These are phyloP conservation scores for Archivesica marissinica DNA, from an alignment of 1,140 invertebrate genomes.

Conservation along the genomic window DNA sequence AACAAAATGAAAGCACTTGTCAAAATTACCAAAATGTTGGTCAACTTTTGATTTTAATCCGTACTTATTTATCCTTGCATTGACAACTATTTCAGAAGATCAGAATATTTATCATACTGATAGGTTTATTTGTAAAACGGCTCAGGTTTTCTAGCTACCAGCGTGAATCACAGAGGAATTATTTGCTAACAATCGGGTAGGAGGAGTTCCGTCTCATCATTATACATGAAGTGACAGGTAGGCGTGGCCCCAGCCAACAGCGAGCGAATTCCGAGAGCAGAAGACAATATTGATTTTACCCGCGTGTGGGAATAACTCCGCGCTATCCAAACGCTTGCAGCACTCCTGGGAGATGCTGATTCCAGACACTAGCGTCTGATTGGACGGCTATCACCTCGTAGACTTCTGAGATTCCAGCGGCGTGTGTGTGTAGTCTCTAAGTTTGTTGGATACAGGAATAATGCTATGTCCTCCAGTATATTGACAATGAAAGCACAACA, in stretches of 20 bases:
- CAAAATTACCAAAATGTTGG: not conserved
- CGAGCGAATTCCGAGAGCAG: slow-evolving; percentile 4
- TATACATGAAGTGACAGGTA: slow-evolving; percentile 15
- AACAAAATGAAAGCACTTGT: slow-evolving; percentile 2
- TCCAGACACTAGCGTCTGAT: not conserved
- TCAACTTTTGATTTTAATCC: slow-evolving; percentile 49
- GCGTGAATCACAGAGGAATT: slow-evolving; percentile 22
- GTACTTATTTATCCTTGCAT: slow-evolving; percentile 47
- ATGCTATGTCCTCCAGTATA: not conserved
- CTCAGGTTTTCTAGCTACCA: slow-evolving; percentile 23
- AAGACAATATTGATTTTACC: not conserved
- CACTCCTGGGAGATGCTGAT: not conserved
- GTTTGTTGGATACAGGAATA: not conserved
- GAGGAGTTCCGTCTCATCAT: not conserved
- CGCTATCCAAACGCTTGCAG: not conserved
- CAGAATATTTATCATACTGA: slow-evolving; percentile 33
- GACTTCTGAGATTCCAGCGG: not conserved
- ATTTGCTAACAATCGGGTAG: slow-evolving; percentile 3
- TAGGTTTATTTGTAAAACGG: slow-evolving; percentile 55
- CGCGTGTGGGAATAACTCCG: not conserved
- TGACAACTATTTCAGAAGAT: slow-evolving; percentile 29
- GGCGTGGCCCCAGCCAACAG: not conserved
- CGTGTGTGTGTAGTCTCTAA: too few species aligned
- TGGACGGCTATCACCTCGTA: not conserved
- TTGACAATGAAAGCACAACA: not conserved